Percentiles rank a stretch among this genome's conserved stretches.
Conservation (phyloP, 2,888 invertebrate genomes). For the Drosophila subsilvestris region DNA sequence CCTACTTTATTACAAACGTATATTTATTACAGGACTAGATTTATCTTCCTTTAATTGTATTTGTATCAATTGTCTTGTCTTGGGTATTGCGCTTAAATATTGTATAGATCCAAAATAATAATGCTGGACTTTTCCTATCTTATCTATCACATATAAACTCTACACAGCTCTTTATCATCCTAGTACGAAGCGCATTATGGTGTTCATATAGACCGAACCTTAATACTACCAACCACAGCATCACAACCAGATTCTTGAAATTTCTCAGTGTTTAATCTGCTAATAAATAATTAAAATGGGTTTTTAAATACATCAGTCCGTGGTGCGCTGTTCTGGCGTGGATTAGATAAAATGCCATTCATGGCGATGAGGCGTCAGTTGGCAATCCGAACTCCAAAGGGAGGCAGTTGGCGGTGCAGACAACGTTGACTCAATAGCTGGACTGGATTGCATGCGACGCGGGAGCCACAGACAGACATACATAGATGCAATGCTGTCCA, state of each 20-base stretch:
- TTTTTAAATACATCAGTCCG: conserved; percentile 45
- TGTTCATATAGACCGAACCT: not conserved
- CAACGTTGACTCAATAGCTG: conserved; percentile 54
- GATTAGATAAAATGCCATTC: conserved; percentile 70
- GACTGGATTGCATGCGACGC: conserved; percentile 49
- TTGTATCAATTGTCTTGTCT: too few relatives aligned
- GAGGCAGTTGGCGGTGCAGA: conserved; percentile 30
- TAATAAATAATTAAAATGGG: conserved; percentile 64
- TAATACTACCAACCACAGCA: not conserved
- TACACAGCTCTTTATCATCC: too few relatives aligned
- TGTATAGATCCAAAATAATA: too few relatives aligned
- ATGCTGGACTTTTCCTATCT: too few relatives aligned
- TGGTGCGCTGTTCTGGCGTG: conserved; percentile 29
- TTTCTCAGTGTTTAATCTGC: conserved; percentile 48
- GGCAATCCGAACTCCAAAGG: conserved; percentile 43
- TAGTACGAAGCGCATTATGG: not conserved
- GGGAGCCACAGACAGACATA: not conserved
- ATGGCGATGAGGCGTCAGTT: conserved; percentile 56
- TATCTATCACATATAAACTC: too few relatives aligned
- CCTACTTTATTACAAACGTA: not conserved
- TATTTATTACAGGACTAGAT: too few relatives aligned
- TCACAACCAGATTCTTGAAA: conserved; percentile 63
- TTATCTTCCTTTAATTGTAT: too few relatives aligned
- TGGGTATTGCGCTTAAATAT: too few relatives aligned
- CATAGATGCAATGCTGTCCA: conserved; percentile 22